A percentile compares a stretch with the other conserved stretches of the same genome.
Evolutionary conservation across 2,888 invertebrate genomes (phyloP).

Genomic region (Neuroscelio doddi): DNA sequence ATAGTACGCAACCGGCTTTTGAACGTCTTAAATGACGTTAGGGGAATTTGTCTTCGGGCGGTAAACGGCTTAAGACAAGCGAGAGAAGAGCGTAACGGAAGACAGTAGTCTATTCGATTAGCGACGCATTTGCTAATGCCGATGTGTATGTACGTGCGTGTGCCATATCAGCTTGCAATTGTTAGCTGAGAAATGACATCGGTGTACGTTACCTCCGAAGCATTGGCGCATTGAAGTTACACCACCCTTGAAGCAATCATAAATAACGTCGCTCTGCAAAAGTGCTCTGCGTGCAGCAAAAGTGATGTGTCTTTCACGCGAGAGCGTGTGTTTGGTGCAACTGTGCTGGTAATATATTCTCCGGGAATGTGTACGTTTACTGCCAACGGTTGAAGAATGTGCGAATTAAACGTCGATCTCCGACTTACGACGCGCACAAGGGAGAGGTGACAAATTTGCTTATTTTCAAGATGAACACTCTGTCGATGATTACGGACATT

Average conservation of each 20-base stretch:
- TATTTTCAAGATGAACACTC: conserved; percentile 32
- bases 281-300: conserved; percentile 12
- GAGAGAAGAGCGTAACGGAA: conserved; percentile 22
- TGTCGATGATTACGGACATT: conserved; percentile 16
- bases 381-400: conserved; percentile 30
- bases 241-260: conserved; percentile 20
- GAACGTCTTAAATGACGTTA: background rate
- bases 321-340: conserved; percentile 22
- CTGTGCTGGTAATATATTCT: conserved; percentile 37
- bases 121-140: too few relatives aligned
- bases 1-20: too few relatives aligned
- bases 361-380: conserved; percentile 23
- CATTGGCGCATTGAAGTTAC: conserved; percentile 21
- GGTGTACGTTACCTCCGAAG: background rate
- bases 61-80: conserved; percentile 38
- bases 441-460: conserved; percentile 30
- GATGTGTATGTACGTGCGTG: too few relatives aligned
- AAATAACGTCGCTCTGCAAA: conserved; percentile 29
- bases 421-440: background rate
- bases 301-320: conserved; percentile 39
- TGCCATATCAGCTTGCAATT: background rate
- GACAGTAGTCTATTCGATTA: conserved; percentile 35
- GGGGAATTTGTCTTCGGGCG: conserved; percentile 32
- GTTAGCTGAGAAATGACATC: conserved; percentile 1
- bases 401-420: conserved; percentile 43